Percentiles rank a stretch among this genome's conserved stretches.
Conservation (phyloP, 2,797 vertebrate species). For the Geotrypetes seraphini region DNA sequence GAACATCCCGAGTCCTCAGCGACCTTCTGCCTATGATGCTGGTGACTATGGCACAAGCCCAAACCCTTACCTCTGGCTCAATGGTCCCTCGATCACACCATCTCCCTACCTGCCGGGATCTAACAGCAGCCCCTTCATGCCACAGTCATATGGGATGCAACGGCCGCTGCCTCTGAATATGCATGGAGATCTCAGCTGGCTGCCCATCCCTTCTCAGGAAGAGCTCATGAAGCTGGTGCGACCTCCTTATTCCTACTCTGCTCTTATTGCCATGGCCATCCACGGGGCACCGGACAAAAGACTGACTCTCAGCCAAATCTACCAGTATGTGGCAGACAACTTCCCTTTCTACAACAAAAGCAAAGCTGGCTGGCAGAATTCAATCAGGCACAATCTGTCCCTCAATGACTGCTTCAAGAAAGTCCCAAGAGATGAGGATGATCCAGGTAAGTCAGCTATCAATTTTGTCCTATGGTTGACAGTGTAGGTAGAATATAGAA, state of each 20-base stretch:
- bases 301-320: conserved; percentile 89
- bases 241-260: conserved; percentile 90
- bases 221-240: conserved; percentile 77
- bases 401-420: conserved; percentile 90
- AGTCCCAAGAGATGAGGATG: conserved; percentile 68
- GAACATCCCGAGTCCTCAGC: conserved; percentile 82
- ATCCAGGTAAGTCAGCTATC: conserved; percentile 81
- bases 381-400: conserved; percentile 87
- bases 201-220: conserved; percentile 82
- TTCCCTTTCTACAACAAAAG: conserved; percentile 89
- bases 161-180: conserved; percentile 77
- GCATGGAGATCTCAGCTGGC: conserved; percentile 75
- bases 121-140: conserved; percentile 66
- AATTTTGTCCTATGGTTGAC: no score
- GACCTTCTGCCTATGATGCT: conserved; percentile 76
- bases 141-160: conserved; percentile 77
- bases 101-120: conserved; percentile 63
- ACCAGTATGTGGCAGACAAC: conserved; percentile 81
- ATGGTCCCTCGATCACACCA: conserved; percentile 50
- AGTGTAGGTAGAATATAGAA: no score
- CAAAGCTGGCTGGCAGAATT: conserved; percentile 91
- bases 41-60: conserved; percentile 74
- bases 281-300: conserved; percentile 72
- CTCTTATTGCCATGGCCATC: conserved; percentile 93
- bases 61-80: conserved; percentile 78